Evolutionary conservation across 1,140 invertebrate species (phyloP), one percentile per base, ranked within the genome.

Genomic region (Zelostemma sp.): DNA sequence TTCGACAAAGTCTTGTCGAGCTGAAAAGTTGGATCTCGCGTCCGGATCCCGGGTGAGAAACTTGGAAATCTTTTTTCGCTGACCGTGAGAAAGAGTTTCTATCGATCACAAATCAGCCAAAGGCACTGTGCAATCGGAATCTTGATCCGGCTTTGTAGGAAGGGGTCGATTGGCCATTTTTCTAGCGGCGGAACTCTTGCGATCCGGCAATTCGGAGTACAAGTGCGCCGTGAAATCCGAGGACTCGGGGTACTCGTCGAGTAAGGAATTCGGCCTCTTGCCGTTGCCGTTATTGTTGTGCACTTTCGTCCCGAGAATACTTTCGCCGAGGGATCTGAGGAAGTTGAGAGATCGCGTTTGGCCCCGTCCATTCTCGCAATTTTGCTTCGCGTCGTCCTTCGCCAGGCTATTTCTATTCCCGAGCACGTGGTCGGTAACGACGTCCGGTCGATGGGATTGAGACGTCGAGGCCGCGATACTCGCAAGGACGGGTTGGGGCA

Each of bases 181-280:
- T 6, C 80, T 84, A 1, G 85, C 85, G 1, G 84, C 86, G 8
- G 87, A 88, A 31, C 80, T 84, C 45, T 85, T 80, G 49, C 85
- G 85, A 31, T 88, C 87, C 18, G 88, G 85, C 49, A 92, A 84
- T 79, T 93, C 91, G 1, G 91, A 90, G 77, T 93, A 93, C 18
- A 93, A 80, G 81, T 93, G 91, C 0, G 90, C 83, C 6, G 88
- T 87, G 4, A 86, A 86, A 78, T 93, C 91, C 58, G 87, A 88
- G 0, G 91, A 91, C 70, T 93, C 91, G 63, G 91, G 90, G 79
- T 93, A 93, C 64, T 93, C 91, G 63, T 89, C 88, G 1, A 89
- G 81, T 47, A 91, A 69, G 1, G 88, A 87, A 16, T 88, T 87
- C 35, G 87, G 86, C 72, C 86, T 83, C 25, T 87, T 85, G 2